Percentiles rank a stretch among this genome's conserved stretches.
Conservation (phyloP, 2,797 vertebrate species). For the Rhyacichthys aspro region DNA sequence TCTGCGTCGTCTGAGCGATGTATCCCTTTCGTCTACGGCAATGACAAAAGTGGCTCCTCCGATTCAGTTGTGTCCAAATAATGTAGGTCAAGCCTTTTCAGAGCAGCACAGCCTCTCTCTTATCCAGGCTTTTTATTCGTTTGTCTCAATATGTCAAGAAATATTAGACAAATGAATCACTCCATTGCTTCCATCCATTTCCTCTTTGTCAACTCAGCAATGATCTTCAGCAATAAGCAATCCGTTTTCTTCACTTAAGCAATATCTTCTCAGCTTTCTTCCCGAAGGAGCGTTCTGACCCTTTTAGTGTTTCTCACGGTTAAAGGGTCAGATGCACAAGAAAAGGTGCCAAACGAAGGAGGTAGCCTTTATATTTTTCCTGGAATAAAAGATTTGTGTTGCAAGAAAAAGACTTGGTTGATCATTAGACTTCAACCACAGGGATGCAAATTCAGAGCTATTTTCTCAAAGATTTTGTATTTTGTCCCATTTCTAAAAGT, state of each 20-base stretch:
- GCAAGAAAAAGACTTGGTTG: too few relatives aligned
- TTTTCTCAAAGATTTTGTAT: too few relatives aligned
- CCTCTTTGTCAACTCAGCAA: neutral
- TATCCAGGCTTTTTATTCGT: conserved; percentile 12
- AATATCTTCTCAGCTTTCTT: conserved; percentile 10
- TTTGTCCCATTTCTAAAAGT: too few relatives aligned
- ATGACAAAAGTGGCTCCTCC: conserved; percentile 39
- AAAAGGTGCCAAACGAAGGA: conserved; percentile 8
- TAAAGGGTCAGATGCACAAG: conserved; percentile 8
- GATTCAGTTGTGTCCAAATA: conserved; percentile 45
- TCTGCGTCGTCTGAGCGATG: conserved; percentile 5
- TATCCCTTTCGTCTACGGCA: conserved; percentile 16
- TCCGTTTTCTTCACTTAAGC: conserved; percentile 4
- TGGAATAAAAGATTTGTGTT: too few relatives aligned
- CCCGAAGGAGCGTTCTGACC: conserved; percentile 4
- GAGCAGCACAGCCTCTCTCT: conserved; percentile 18
- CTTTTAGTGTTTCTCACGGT: conserved; percentile 12
- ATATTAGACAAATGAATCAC: conserved; percentile 10
- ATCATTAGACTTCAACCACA: too few relatives aligned
- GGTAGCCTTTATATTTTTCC: too few relatives aligned
- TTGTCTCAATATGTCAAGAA: conserved; percentile 13
- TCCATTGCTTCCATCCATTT: conserved; percentile 8
- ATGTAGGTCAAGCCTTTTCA: conserved; percentile 60
- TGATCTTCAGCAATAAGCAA: conserved; percentile 5
- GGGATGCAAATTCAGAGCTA: too few relatives aligned